Evolutionary conservation across 2,113 vertebrate species (phyloP).

Genomic region (Podocnemis expansa): DNA sequence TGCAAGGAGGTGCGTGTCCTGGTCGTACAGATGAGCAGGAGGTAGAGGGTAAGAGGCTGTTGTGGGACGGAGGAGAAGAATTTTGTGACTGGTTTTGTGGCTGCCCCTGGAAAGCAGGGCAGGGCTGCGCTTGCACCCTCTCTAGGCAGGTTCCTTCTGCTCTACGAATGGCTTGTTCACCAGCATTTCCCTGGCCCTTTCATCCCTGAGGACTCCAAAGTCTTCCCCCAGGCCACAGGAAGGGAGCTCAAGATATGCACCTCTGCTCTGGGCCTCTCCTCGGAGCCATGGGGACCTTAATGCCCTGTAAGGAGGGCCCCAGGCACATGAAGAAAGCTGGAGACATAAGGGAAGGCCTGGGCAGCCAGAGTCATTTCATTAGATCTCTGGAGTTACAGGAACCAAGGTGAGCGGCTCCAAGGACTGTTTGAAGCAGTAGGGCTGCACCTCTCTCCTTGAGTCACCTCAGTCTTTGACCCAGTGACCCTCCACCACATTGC

Average conservation of each 20-base stretch:
- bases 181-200: neutral
- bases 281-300: neutral
- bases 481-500: neutral
- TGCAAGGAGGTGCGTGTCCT: neutral
- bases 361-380: neutral
- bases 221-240: neutral
- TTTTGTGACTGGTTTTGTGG: neutral
- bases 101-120: neutral
- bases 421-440: neutral
- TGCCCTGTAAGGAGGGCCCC: neutral
- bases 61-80: neutral
- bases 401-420: neutral
- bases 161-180: neutral
- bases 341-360: neutral
- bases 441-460: neutral
- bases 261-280: neutral
- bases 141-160: neutral
- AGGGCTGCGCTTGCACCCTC: neutral
- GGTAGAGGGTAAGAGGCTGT: neutral
- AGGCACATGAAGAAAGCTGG: neutral
- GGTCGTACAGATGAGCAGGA: neutral
- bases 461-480: neutral
- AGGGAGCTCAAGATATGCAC: neutral
- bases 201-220: neutral
- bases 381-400: neutral